phyloP scores from a whole-genome alignment of 2,888 invertebrate genomes.

The Aromia moschata region DNA sequence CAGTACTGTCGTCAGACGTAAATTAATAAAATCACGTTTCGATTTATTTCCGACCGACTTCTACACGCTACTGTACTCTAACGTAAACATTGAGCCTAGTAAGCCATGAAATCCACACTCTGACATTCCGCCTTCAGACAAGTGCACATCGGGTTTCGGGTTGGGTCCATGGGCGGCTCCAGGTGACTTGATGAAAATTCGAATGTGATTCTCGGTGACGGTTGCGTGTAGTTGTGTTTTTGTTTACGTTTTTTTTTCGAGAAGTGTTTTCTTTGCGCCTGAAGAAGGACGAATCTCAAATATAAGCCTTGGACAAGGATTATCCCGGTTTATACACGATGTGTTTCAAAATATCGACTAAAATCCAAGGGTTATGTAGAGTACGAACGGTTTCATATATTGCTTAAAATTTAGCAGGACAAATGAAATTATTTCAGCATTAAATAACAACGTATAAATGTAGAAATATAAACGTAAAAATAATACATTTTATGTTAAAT shows the following conservation, averaged over 20 bases:
- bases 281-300: conserved; percentile 5
- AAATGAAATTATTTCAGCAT: no score
- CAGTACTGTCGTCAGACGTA: conserved; percentile 39
- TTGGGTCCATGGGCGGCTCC: conserved; percentile 13
- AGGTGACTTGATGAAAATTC: background rate
- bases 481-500: no score
- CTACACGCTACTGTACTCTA: conserved; percentile 33
- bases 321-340: conserved; percentile 3
- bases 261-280: no score
- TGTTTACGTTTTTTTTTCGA: background rate
- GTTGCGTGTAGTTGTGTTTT: background rate
- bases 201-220: background rate
- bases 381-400: no score
- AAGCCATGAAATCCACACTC: conserved; percentile 20
- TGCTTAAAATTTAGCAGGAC: no score
- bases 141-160: conserved; percentile 24
- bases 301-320: conserved; percentile 13
- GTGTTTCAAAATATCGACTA: no score
- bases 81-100: conserved; percentile 27
- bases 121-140: conserved; percentile 25
- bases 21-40: conserved; percentile 44
- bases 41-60: conserved; percentile 45
- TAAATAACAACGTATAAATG: no score
- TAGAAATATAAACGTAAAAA: no score
- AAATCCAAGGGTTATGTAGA: no score